Evolutionary conservation across 2,113 vertebrate genomes (phyloP), one percentile per base, ranked within the genome.

Genomic region (Nerophis ophidion): DNA sequence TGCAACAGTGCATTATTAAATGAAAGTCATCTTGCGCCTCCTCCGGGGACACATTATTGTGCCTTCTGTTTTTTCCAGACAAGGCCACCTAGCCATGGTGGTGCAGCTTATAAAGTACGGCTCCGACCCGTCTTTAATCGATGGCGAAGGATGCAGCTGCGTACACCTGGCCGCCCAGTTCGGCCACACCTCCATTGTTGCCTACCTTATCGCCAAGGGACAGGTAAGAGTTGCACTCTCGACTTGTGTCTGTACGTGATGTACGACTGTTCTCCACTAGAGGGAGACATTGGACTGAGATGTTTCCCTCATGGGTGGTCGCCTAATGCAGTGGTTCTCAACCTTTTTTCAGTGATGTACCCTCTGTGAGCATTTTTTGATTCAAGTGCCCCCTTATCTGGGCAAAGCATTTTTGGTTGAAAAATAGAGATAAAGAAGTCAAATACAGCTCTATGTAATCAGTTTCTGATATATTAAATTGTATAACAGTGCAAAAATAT

Each of bases 11-110:
- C 8, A 40, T 3, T 40, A 5, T 44, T 11, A 44, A 44, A 40
- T 40, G 19, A 4, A 26, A 9, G 2, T 56, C 13, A 11, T 15
- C 3, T 4, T 46, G 15, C 8, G 2, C 9, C 44, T 51, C 34
- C 16, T n/a, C 33, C 12, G 6, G 17, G 17, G 59, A n/a, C 33
- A 8, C 5, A 8, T 51, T 4, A 47, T 62, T 26, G 3, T 17
- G 10, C n/a, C 10, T 49, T 8, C 38, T 19, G 17, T 52, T 11
- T 48, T 48, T 33, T 16, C 7, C 65, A 99, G 97, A 81, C 97
- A 99, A 87, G 97, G 96, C 63, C 97, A 99, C 83, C 90, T 99
- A 70, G 96, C 97, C 76, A 99, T 98, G 97, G 97, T 99, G 86
- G 96, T 98, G 63, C 97, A 98, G 83, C 91, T 99, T 77, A 93